A percentile compares a stretch with the other conserved stretches of the same genome.
Conservation (phyloP, 2,113 vertebrate genomes). For the Caranx ignobilis region DNA sequence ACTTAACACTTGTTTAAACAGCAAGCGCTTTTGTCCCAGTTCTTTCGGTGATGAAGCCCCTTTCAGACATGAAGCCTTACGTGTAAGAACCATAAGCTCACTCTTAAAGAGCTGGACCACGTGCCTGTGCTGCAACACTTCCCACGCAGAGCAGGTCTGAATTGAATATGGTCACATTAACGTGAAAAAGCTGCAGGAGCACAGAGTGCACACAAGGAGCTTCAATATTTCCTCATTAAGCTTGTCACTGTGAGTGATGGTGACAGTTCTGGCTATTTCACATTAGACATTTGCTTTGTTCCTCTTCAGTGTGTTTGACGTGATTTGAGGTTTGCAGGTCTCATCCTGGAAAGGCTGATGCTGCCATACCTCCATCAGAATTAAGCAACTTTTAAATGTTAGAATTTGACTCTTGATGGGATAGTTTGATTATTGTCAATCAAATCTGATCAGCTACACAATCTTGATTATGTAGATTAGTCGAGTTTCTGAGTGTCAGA, state of each 20-base stretch:
- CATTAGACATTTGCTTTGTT: not conserved
- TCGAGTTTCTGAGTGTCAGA: too few species aligned
- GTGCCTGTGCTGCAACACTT: not conserved
- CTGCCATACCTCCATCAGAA: too few species aligned
- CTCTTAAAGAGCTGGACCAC: not conserved
- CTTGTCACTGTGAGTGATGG: not conserved
- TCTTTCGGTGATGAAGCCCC: constrained; percentile 25
- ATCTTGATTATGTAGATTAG: not conserved
- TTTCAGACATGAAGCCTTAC: constrained; percentile 38
- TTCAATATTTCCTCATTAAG: not conserved
- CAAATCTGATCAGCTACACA: not conserved
- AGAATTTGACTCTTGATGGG: not conserved
- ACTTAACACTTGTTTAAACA: constrained; percentile 4
- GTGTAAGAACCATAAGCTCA: not conserved
- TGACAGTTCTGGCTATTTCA: not conserved
- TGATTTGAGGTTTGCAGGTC: too few species aligned
- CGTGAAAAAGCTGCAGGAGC: not conserved
- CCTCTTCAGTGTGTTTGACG: not conserved
- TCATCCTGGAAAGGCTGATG: too few species aligned
- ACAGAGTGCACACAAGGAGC: not conserved
- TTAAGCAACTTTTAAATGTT: not conserved
- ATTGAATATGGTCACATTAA: not conserved
- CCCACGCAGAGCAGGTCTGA: not conserved
- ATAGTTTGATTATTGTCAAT: not conserved
- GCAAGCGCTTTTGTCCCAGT: not conserved